Evolutionary conservation across 2,113 vertebrate species (phyloP), one percentile per base, ranked within the genome.

Genomic region (Mugil cephalus): DNA sequence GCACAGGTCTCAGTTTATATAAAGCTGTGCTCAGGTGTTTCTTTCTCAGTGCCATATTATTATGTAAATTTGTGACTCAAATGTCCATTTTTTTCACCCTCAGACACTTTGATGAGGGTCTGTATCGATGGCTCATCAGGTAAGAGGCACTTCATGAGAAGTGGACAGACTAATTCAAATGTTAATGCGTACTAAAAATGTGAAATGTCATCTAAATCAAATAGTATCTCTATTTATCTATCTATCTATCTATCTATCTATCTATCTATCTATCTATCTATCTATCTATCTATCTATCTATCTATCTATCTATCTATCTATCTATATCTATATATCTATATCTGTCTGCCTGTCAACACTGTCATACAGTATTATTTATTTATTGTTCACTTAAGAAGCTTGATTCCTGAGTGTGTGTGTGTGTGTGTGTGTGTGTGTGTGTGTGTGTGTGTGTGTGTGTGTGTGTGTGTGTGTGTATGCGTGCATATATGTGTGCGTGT

Each of bases 91-190:
- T 68, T 72, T 77, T 62, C 61, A 11, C 47, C 84, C 81, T 82
- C 87, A 95, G 94, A 80, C 86, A 93, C 85, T 95, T 95, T 88
- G 94, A 95, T 55, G 91, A 91, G 79, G 94, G 94, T n/a, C 91
- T 95, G 40, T 94, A 95, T 85, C 93, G 82, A 84, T 95, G 94
- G 94, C 93, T 95, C 67, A 91, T 95, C 82, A 94, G 94, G 93
- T 95, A 91, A 87, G 91, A 89, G 78, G 70, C 69, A 58, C 80
- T 86, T 80, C 35, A 74, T 50, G 63, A 76, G 56, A 24, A 1
- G 21, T 55, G 63, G 78, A 80, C 53, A 10, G 60, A 74, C 74
- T 82, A 75, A 83, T 82, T 83, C 79, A 85, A 43, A 88, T 69
- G 56, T 72, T 85, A 83, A 80, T 82, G 60, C 54, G 54, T 45